Base-by-base conservation (phyloP, 2,888 invertebrate species). In the Sarcophaga caerulescens region DNA sequence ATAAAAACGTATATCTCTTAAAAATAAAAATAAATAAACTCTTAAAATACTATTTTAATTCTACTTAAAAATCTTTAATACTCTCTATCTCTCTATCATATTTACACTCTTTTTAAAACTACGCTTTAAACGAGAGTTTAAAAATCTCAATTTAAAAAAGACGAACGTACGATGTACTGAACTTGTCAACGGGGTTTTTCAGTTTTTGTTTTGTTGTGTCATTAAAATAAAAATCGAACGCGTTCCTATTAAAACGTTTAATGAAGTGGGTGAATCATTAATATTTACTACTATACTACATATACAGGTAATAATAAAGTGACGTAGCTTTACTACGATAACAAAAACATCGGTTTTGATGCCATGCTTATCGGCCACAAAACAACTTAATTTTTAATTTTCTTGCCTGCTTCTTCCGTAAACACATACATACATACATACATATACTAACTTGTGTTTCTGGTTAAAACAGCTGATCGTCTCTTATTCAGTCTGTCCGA, bases 211-310 rank as follows among this genome's bases (percentile, higher is more conserved):
- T 52, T 17, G 52, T 5, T 52, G 52, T 66, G 70, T 57, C 44
- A 52, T 59, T 44, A 76, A 60, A 19, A 17, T 14, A 52, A 52
- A 52, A 52, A 52, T 52, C 52, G 52, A 52, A 17, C 44, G 19
- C 74, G 45, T 25, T 81, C 57, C 14, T 44, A 70, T 78, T 68
- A 45, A 77, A 77, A 66, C 84, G 80, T 74, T 59, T 52, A 70
- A 73, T 45, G 25, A 52, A 44, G 10, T 75, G 35, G 73, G 77
- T 86, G 86, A 86, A 81, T 86, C 86, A 86, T 81, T 52, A 35
- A 35, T 10, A 35, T 8, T n/a, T n/a, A n/a, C n/a, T n/a, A n/a
- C n/a, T n/a, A n/a, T 35, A 10, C 35, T 35, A 35, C 35, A n/a
- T 8, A 35, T 10, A 1, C 86, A 71, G 84, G 78, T 86, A 84